Percentiles rank a stretch among this genome's conserved stretches.
Conservation (phyloP, 2,888 invertebrate genomes). For the Himalopsyche japonica region DNA sequence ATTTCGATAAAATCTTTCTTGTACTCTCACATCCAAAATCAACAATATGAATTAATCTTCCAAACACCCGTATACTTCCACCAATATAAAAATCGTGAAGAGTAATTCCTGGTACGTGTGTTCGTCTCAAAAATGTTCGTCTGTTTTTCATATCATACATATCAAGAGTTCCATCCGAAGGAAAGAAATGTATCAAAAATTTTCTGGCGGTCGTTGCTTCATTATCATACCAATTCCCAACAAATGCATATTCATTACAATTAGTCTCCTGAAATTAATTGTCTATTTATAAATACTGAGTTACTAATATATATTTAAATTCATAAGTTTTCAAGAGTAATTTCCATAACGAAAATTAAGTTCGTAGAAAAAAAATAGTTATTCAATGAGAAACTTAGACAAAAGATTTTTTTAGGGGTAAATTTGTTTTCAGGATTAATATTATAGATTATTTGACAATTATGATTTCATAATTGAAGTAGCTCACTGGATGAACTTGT, state of each 20-base stretch:
- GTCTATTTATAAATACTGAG: too few species aligned
- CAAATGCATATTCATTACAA: conserved; percentile 63
- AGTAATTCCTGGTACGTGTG: conserved; percentile 67
- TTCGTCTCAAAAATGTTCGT: conserved; percentile 69
- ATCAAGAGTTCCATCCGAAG: conserved; percentile 78
- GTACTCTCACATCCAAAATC: conserved; percentile 75
- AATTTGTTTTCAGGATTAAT: too few species aligned
- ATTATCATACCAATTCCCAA: conserved; percentile 87
- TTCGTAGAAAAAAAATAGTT: too few species aligned
- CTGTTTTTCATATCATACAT: conserved; percentile 70
- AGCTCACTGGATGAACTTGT: too few species aligned
- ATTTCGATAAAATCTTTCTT: conserved; percentile 63
- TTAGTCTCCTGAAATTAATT: conserved; percentile 52
- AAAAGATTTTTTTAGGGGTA: too few species aligned
- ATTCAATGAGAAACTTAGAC: too few species aligned
- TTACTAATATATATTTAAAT: too few species aligned
- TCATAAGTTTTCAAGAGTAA: too few species aligned
- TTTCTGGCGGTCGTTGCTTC: conserved; percentile 73
- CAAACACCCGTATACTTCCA: conserved; percentile 71
- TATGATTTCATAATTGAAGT: too few species aligned
- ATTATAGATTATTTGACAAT: too few species aligned
- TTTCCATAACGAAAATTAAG: too few species aligned
- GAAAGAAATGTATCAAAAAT: conserved; percentile 77
- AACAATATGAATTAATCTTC: conserved; percentile 71
- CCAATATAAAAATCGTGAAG: conserved; percentile 74